Percentiles rank a stretch among this genome's conserved stretches.
phyloP scores from a whole-genome alignment of 2,797 vertebrate species.

The Trachops cirrhosus region DNA sequence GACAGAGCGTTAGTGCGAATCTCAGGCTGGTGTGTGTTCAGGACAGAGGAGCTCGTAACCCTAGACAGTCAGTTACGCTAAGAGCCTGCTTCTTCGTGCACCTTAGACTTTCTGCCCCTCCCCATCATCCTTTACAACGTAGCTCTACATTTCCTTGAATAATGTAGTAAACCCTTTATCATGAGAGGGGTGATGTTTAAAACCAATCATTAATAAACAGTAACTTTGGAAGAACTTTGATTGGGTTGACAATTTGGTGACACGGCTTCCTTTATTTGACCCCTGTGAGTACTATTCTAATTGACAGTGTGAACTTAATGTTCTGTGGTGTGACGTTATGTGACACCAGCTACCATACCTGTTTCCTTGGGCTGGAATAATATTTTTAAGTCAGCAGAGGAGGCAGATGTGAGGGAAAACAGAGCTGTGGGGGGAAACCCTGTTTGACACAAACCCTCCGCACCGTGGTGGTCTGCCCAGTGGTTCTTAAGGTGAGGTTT shows the following conservation, averaged over 20 bases:
- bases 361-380: slow-evolving; percentile 50
- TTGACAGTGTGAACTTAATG: not conserved
- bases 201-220: not conserved
- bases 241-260: not conserved
- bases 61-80: not conserved
- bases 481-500: slow-evolving; percentile 53
- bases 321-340: not conserved
- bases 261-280: not conserved
- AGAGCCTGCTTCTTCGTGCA: not conserved
- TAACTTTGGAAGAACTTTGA: not conserved
- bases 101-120: not conserved
- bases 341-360: not conserved
- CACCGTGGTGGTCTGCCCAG: slow-evolving; percentile 56
- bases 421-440: not conserved
- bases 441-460: not conserved
- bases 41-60: not conserved
- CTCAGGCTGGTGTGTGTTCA: not conserved
- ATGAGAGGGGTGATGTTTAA: not conserved
- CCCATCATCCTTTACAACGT: not conserved
- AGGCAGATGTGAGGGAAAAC: slow-evolving; percentile 48
- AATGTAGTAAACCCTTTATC: slow-evolving; percentile 20
- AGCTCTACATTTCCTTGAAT: slow-evolving; percentile 1
- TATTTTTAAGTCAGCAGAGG: slow-evolving; percentile 22
- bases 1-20: not conserved
- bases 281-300: not conserved